These are phyloP conservation scores for Athetis lepigone DNA, from an alignment of 2,888 invertebrate species.

Conservation along the genomic window DNA sequence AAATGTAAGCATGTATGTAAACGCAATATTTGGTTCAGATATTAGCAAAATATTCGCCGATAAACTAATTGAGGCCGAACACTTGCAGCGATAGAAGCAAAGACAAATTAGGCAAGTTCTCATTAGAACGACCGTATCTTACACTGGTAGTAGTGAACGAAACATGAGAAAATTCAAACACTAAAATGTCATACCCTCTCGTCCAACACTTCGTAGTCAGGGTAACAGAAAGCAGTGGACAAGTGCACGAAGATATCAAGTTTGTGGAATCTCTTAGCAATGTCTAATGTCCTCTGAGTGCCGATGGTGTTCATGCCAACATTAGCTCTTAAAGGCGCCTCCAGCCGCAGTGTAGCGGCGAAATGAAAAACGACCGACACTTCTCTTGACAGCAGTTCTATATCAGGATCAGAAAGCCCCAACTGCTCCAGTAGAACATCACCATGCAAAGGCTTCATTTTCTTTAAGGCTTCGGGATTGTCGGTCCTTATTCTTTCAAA, in stretches of 20 bases:
- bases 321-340: slow-evolving; percentile 96
- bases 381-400: slow-evolving; percentile 91
- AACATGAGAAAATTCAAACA: neutral
- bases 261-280: slow-evolving; percentile 94
- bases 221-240: slow-evolving; percentile 99
- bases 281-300: slow-evolving; percentile 93
- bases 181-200: slow-evolving; percentile 75
- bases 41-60: no score
- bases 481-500: slow-evolving; percentile 92
- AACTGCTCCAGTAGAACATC: slow-evolving; percentile 92
- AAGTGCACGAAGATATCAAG: slow-evolving; percentile 95
- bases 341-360: slow-evolving; percentile 97
- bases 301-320: slow-evolving; percentile 97
- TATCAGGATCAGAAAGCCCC: slow-evolving; percentile 91
- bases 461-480: slow-evolving; percentile 92
- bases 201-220: slow-evolving; percentile 92
- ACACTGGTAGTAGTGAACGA: neutral
- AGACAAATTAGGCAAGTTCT: neutral
- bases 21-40: no score
- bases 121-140: no score
- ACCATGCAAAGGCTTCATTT: slow-evolving; percentile 94
- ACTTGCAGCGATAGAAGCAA: neutral
- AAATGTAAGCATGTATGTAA: no score
- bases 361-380: slow-evolving; percentile 96
- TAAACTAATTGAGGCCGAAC: no score